phyloP scores from a whole-genome alignment of 2,888 invertebrate species.

The Epiblema foenella region DNA sequence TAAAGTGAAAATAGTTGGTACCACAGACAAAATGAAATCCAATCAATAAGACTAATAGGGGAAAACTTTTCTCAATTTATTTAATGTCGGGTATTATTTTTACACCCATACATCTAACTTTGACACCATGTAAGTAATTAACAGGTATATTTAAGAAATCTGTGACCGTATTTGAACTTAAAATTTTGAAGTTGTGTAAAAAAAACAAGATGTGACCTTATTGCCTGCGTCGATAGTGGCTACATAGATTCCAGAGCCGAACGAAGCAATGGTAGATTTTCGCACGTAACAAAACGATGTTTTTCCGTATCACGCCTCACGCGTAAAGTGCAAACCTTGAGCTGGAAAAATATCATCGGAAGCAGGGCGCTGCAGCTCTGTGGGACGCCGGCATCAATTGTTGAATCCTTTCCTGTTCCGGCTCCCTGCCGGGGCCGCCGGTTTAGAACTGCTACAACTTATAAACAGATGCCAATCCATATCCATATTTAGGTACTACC shows the following conservation, averaged over 20 bases:
- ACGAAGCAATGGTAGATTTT: background rate
- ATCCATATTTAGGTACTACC: too few species aligned
- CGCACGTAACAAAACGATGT: constrained; percentile 13
- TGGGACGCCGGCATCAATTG: constrained; percentile 75
- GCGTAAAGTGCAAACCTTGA: constrained; percentile 29
- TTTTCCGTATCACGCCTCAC: constrained; percentile 17
- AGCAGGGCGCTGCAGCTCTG: constrained; percentile 59
- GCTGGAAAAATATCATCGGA: constrained; percentile 58
- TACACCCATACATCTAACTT: too few species aligned
- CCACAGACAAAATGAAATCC: too few species aligned
- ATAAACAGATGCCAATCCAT: background rate
- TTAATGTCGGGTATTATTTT: too few species aligned
- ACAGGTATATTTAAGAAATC: too few species aligned
- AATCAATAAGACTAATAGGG: too few species aligned
- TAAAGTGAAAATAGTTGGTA: too few species aligned
- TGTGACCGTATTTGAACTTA: too few species aligned
- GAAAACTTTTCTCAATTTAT: too few species aligned
- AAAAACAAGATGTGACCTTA: too few species aligned
- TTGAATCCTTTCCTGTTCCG: constrained; percentile 81
- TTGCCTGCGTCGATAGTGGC: background rate
- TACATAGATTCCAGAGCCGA: background rate
- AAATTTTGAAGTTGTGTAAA: too few species aligned
- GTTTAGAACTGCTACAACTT: constrained; percentile 55
- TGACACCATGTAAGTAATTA: too few species aligned
- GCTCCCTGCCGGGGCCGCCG: constrained; percentile 65